Evolutionary conservation across 2,888 invertebrate genomes (phyloP).

Genomic region (Blastobasis lacticolella): DNA sequence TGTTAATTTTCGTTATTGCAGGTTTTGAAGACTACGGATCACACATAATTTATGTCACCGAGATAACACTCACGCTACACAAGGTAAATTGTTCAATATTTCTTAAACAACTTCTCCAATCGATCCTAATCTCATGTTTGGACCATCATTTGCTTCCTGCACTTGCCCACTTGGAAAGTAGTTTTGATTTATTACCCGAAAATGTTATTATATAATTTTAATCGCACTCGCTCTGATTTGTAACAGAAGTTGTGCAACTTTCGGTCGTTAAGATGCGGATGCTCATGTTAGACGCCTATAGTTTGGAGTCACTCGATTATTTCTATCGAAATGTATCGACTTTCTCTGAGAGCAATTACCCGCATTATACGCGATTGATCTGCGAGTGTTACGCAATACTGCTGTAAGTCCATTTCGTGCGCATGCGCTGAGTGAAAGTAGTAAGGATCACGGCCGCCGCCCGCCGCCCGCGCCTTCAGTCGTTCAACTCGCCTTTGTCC

Average conservation of each 20-base stretch:
- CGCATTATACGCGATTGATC: conserved; percentile 13
- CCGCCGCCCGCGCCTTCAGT: neutral
- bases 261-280: conserved; percentile 43
- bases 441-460: conserved; percentile 24
- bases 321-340: conserved; percentile 59
- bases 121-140: neutral
- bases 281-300: conserved; percentile 19
- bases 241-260: conserved; percentile 34
- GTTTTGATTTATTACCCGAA: neutral
- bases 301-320: conserved; percentile 49
- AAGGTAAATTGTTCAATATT: conserved; percentile 13
- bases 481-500: neutral
- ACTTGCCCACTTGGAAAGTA: neutral
- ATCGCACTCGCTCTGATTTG: conserved; percentile 9
- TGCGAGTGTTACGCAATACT: conserved; percentile 31
- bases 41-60: conserved; percentile 61
- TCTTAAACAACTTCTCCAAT: neutral
- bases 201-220: conserved; percentile 2
- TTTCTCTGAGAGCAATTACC: conserved; percentile 59
- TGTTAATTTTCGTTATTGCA: conserved; percentile 42
- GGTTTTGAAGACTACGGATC: conserved; percentile 42
- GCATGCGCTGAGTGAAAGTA: conserved; percentile 38
- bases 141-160: neutral
- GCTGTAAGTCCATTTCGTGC: conserved; percentile 35
- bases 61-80: conserved; percentile 29